phyloP scores from a whole-genome alignment of 1,140 invertebrate species.

The Rhagoletis pomonella region DNA sequence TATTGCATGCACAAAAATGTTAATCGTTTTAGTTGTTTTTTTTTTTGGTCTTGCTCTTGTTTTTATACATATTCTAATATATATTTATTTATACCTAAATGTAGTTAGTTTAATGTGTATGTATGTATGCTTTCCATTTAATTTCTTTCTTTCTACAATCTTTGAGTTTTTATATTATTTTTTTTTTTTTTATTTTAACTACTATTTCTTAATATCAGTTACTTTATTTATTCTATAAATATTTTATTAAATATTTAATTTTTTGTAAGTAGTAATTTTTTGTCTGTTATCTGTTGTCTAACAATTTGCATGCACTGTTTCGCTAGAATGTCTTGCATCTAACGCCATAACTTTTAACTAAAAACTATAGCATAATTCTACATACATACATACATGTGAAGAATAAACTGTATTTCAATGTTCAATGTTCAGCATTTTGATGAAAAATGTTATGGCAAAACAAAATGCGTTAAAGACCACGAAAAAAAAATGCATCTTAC shows the following conservation, averaged over 20 bases:
- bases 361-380: neutral
- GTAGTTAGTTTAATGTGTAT: neutral
- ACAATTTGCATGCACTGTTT: neutral
- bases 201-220: neutral
- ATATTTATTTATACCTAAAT: conserved; percentile 2
- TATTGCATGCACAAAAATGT: conserved; percentile 50
- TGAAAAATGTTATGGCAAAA: neutral
- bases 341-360: neutral
- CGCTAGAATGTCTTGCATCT: neutral
- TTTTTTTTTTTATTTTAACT: neutral
- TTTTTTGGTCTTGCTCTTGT: no score
- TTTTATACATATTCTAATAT: neutral
- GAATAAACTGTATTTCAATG: neutral
- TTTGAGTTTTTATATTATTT: neutral
- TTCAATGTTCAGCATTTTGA: neutral
- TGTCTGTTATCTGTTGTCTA: neutral
- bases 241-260: neutral
- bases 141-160: neutral
- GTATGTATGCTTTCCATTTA: neutral
- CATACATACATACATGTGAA: neutral
- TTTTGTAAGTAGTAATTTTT: neutral
- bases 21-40: neutral
- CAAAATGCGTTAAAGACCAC: neutral
- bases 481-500: neutral
- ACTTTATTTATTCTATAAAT: neutral